These are phyloP conservation scores for Oconnorella tubifera DNA, from an alignment of 2,888 invertebrate genomes.

Conservation along the genomic window DNA sequence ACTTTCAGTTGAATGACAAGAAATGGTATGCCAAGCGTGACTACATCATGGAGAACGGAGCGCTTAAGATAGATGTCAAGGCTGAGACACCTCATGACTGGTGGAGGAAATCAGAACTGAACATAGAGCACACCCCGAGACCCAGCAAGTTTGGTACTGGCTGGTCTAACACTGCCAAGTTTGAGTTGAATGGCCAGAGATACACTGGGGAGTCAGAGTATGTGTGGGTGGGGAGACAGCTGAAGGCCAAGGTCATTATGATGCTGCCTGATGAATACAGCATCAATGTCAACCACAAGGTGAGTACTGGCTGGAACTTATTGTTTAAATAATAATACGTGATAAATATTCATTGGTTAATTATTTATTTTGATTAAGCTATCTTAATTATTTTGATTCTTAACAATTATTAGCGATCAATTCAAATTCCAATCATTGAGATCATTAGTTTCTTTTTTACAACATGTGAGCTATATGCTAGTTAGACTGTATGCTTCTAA, in stretches of 20 bases:
- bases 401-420: too few relatives aligned
- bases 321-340: neutral
- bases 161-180: conserved; percentile 15
- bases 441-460: too few relatives aligned
- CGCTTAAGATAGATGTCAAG: neutral
- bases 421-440: too few relatives aligned
- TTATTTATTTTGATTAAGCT: too few relatives aligned
- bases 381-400: too few relatives aligned
- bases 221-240: conserved; percentile 15
- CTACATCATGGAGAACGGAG: conserved; percentile 5
- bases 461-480: too few relatives aligned
- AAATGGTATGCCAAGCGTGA: too few relatives aligned
- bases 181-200: conserved; percentile 18
- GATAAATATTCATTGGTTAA: neutral
- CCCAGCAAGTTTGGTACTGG: conserved; percentile 4
- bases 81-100: neutral
- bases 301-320: too few relatives aligned
- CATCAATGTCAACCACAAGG: conserved; percentile 25
- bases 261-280: conserved; percentile 25
- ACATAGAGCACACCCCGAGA: neutral
- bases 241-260: conserved; percentile 11
- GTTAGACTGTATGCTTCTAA: too few relatives aligned
- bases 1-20: too few relatives aligned
- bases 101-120: neutral
- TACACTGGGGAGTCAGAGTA: conserved; percentile 18